Evolutionary conservation across 2,888 invertebrate species (phyloP), one percentile per base, ranked within the genome.

Genomic region (Hydropsyche betteni): DNA sequence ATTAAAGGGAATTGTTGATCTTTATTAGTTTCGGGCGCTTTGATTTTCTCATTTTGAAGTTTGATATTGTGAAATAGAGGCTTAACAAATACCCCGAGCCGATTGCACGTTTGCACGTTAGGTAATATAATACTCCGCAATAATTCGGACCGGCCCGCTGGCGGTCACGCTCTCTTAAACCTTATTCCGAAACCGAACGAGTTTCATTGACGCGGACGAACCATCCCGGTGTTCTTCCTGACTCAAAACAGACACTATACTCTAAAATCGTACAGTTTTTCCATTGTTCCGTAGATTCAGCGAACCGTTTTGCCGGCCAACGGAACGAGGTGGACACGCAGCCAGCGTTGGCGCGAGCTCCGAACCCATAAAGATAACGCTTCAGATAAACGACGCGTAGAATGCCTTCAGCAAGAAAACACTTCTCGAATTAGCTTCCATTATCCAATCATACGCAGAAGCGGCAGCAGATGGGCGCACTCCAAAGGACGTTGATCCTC

Each of bases 161-260:
- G 77, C 74, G 61, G 77, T 77, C 77, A 77, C 74, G 77, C 77
- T 77, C 77, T 77, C 74, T 77, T 75, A 75, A 72, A 24, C 61
- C 72, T 53, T 36, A 70, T 73, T 74, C 75, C 75, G 70, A 74
- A 74, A 77, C 75, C 14, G 51, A 52, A 44, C 68, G 24, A 24
- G 24, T 24, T 24, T 34, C n/a, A 61, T 58, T 36, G 34, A 52
- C 36, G 10, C 44, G 24, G 24, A 2, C 24, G 24, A 24, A 24
- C 24, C 24, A 24, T 24, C 24, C 24, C 24, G 44, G 44, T 8
- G 7, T 44, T 8, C 44, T 44, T 44, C 44, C 7, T 44, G 6
- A 10, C 44, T 10, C 10, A 44, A 44, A 44, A 44, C 10, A 44
- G 44, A 44, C 3, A 10, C 3, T 10, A 44, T 44, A 8, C 10